Percentiles rank a stretch among this genome's conserved stretches.
Evolutionary conservation across 2,888 invertebrate species (phyloP).

Genomic region (Mimumesa dahlbomi): DNA sequence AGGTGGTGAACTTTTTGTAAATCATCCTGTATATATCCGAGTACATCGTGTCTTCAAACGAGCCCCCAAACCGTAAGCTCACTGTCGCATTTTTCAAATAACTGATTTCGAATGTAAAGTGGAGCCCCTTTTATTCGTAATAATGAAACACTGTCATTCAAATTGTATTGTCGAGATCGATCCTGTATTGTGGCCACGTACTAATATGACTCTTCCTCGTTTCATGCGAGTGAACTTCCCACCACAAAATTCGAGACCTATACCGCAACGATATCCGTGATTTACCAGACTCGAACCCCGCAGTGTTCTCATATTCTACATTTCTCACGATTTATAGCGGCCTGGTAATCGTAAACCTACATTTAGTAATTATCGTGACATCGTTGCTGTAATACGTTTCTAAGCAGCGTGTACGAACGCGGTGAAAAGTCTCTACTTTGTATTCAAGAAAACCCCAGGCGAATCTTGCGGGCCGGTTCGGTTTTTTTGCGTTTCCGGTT

Average conservation of each 20-base stretch:
- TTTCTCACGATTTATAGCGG: constrained; percentile 23
- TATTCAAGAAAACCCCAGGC: neutral
- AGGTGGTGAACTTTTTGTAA: too few species aligned
- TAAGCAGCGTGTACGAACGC: neutral
- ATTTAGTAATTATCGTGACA: constrained; percentile 29
- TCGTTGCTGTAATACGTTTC: constrained; percentile 10
- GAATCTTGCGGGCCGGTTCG: neutral
- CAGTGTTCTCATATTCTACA: constrained; percentile 26
- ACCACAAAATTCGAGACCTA: constrained; percentile 30
- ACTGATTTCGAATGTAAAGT: too few species aligned
- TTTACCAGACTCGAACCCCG: constrained; percentile 12
- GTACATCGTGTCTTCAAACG: too few species aligned
- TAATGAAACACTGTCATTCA: too few species aligned
- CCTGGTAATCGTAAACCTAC: constrained; percentile 40
- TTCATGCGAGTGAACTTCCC: constrained; percentile 23
- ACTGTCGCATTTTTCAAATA: too few species aligned
- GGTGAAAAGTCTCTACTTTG: neutral
- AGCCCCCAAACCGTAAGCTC: too few species aligned
- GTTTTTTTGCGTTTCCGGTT: neutral
- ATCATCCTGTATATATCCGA: too few species aligned
- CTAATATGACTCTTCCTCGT: constrained; percentile 9
- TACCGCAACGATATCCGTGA: constrained; percentile 35
- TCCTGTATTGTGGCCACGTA: neutral
- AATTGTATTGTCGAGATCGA: neutral
- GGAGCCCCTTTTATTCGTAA: too few species aligned